These are phyloP conservation scores for Holothuria scabra DNA, from an alignment of 53 echinoderm and acorn worm species.

Conservation along the genomic window DNA sequence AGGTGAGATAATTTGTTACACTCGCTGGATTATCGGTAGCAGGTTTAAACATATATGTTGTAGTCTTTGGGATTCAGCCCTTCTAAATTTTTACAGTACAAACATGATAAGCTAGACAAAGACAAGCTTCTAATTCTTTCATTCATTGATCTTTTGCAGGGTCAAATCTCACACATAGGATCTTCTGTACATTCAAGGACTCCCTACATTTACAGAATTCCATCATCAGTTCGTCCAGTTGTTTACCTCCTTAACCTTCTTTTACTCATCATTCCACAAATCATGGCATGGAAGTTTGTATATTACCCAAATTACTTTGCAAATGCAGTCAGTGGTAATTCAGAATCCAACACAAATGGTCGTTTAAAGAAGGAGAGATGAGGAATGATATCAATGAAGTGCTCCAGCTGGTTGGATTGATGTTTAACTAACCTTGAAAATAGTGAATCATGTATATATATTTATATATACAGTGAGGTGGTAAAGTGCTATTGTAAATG, in stretches of 20 bases:
- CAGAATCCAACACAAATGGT: neutral
- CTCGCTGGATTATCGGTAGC: too few relatives aligned
- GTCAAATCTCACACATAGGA: conserved; percentile 91
- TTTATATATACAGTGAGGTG: too few relatives aligned
- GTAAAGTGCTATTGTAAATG: too few relatives aligned
- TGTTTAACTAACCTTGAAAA: neutral
- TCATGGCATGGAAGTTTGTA: conserved; percentile 90
- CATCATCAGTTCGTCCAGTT: conserved; percentile 58
- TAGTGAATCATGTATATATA: too few relatives aligned
- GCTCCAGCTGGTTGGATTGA: neutral
- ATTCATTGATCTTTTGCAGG: conserved; percentile 56
- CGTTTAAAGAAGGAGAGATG: conserved; percentile 15
- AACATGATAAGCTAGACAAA: too few relatives aligned
- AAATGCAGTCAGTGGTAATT: neutral
- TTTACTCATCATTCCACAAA: conserved; percentile 83
- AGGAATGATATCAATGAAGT: neutral
- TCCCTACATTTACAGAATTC: conserved; percentile 89
- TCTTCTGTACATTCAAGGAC: conserved; percentile 88
- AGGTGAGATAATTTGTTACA: too few relatives aligned
- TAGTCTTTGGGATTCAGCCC: too few relatives aligned
- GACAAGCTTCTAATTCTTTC: neutral
- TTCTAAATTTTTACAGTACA: too few relatives aligned
- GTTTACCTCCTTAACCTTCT: conserved; percentile 81
- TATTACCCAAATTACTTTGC: conserved; percentile 59
- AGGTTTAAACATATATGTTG: too few relatives aligned